Percentiles rank a stretch among this genome's conserved stretches.
These are phyloP conservation scores for Podarcis lilfordi DNA, from an alignment of 2,797 vertebrate species.

Conservation along the genomic window DNA sequence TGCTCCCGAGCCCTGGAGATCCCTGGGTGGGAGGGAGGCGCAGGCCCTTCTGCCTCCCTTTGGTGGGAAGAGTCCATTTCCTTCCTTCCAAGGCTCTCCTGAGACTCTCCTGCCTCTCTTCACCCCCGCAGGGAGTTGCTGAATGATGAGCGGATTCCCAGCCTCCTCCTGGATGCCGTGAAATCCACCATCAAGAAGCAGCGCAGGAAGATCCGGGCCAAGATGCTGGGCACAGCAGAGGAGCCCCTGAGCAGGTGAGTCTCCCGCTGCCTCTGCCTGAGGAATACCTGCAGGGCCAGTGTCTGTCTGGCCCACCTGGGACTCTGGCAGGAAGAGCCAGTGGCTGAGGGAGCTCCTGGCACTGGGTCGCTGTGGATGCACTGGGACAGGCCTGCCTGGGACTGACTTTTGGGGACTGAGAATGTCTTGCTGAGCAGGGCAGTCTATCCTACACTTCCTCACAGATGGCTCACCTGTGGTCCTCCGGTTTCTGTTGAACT, in stretches of 20 bases:
- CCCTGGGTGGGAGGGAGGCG: too few relatives aligned
- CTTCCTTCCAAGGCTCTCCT: fast-evolving
- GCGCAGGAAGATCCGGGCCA: conserved; percentile 91
- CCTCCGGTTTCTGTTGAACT: too few relatives aligned
- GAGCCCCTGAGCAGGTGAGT: conserved; percentile 87
- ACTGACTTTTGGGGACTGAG: not conserved
- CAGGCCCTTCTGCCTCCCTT: not conserved
- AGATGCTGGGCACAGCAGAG: conserved; percentile 91
- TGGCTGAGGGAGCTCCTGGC: not conserved
- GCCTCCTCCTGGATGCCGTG: conserved; percentile 88
- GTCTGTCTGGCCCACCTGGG: not conserved
- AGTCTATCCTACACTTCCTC: too few relatives aligned
- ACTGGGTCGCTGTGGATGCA: not conserved
- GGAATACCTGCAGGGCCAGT: not conserved
- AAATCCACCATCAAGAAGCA: conserved; percentile 88
- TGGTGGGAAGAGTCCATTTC: not conserved
- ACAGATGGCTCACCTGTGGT: too few relatives aligned
- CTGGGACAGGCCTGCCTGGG: not conserved
- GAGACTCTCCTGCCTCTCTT: not conserved
- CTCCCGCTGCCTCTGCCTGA: not conserved
- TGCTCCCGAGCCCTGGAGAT: not conserved
- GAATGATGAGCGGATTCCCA: conserved; percentile 87
- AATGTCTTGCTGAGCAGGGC: not conserved
- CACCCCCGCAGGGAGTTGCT: conserved; percentile 86
- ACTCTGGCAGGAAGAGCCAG: not conserved